These are phyloP conservation scores for Saguinus midas DNA, from an alignment of 2,113 vertebrate genomes.

Conservation along the genomic window DNA sequence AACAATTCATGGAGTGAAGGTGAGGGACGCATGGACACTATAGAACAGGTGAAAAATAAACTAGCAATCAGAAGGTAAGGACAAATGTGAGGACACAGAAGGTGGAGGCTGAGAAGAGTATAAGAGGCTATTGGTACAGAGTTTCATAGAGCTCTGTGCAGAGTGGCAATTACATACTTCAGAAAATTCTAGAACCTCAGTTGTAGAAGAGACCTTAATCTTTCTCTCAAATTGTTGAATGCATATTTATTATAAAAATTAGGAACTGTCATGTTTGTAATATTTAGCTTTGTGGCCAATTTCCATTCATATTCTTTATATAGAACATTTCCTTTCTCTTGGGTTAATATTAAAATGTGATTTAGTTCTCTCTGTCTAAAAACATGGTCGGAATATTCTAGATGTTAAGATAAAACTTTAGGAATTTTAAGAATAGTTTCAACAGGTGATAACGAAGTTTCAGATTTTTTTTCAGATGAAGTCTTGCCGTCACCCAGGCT, in stretches of 20 bases:
- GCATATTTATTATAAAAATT: conserved; percentile 36
- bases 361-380: conserved; percentile 14
- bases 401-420: conserved; percentile 7
- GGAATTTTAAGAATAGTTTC: conserved; percentile 25
- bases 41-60: conserved; percentile 17
- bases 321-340: conserved; percentile 45
- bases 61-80: neutral
- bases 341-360: conserved; percentile 7
- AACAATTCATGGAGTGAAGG: neutral
- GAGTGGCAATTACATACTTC: neutral
- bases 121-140: neutral
- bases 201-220: conserved; percentile 29
- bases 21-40: neutral
- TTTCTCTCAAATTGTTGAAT: conserved; percentile 28
- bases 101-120: conserved; percentile 12
- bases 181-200: neutral
- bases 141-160: conserved; percentile 18
- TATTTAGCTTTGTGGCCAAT: conserved; percentile 24
- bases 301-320: neutral
- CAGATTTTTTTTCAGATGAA: neutral
- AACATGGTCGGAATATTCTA: neutral
- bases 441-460: conserved; percentile 37
- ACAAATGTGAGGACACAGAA: conserved; percentile 11
- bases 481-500: too few relatives aligned
- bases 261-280: neutral